A percentile compares a stretch with the other conserved stretches of the same genome.
phyloP scores from a whole-genome alignment of 1,140 invertebrate genomes.

The Sitophilus oryzae region DNA sequence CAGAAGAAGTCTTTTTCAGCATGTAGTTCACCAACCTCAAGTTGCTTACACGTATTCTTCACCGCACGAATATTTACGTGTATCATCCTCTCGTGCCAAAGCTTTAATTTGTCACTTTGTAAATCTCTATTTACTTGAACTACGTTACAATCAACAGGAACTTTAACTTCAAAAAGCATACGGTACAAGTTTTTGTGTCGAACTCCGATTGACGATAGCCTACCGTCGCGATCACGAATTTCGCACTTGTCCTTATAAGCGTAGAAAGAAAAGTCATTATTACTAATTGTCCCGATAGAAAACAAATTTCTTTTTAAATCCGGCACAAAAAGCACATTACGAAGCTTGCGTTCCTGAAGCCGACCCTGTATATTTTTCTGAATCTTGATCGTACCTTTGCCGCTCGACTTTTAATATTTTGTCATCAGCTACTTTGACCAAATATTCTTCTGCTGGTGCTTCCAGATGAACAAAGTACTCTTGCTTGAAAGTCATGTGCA shows the following conservation, averaged over 20 bases:
- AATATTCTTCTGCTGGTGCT: background rate
- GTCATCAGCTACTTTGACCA: background rate
- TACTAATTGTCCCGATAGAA: slow-evolving; percentile 4
- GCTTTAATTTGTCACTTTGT: too few relatives aligned
- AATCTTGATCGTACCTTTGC: background rate
- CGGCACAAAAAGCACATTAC: slow-evolving; percentile 5
- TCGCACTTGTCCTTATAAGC: background rate
- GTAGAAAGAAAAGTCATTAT: background rate
- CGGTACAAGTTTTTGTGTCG: background rate
- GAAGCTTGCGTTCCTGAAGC: background rate
- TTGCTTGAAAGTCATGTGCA: too few relatives aligned
- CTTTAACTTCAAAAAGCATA: slow-evolving; percentile 2
- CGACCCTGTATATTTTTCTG: background rate
- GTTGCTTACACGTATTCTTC: background rate
- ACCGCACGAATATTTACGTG: slow-evolving; percentile 26
- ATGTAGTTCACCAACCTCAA: background rate
- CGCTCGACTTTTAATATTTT: background rate
- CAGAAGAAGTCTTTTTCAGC: background rate
- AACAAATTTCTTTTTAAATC: slow-evolving; percentile 10
- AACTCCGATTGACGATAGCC: background rate
- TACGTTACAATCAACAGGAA: background rate
- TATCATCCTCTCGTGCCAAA: slow-evolving; percentile 29
- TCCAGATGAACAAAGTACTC: too few relatives aligned
- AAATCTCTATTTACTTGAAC: background rate
- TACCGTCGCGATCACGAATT: background rate